Conservation (phyloP, 2,797 vertebrate genomes). For the Phoebastria nigripes region DNA sequence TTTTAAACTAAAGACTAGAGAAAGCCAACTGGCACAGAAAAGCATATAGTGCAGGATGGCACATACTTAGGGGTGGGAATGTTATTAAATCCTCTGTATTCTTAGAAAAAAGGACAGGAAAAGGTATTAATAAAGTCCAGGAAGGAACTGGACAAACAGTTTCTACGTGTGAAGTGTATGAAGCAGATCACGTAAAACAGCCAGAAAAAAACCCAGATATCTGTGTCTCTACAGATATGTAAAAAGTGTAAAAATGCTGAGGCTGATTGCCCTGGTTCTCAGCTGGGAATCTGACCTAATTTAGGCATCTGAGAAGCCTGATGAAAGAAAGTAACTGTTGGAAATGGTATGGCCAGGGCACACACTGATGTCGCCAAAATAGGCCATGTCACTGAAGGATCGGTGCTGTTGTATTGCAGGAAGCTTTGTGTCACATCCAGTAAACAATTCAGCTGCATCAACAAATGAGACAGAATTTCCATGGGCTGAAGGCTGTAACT, state of each 20-base stretch:
- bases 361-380: not conserved
- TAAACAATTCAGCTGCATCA: not conserved
- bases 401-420: accelerated
- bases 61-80: not conserved
- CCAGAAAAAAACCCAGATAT: not conserved
- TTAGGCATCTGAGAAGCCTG: not conserved
- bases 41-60: not conserved
- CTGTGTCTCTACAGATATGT: not conserved
- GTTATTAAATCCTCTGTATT: not conserved
- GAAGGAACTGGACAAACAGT: not conserved
- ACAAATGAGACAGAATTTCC: not conserved
- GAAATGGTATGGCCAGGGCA: not conserved
- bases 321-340: not conserved
- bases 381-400: accelerated
- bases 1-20: not conserved
- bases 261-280: not conserved
- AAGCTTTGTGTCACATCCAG: not conserved
- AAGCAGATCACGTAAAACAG: not conserved
- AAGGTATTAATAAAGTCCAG: not conserved
- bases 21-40: not conserved
- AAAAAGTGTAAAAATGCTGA: not conserved
- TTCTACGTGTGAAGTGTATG: not conserved
- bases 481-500: not conserved
- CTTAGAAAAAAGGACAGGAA: constrained; percentile 1
- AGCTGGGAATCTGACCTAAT: not conserved